A percentile compares a stretch with the other conserved stretches of the same genome.
phyloP scores from a whole-genome alignment of 2,797 vertebrate species.

The Psittacula echo region DNA sequence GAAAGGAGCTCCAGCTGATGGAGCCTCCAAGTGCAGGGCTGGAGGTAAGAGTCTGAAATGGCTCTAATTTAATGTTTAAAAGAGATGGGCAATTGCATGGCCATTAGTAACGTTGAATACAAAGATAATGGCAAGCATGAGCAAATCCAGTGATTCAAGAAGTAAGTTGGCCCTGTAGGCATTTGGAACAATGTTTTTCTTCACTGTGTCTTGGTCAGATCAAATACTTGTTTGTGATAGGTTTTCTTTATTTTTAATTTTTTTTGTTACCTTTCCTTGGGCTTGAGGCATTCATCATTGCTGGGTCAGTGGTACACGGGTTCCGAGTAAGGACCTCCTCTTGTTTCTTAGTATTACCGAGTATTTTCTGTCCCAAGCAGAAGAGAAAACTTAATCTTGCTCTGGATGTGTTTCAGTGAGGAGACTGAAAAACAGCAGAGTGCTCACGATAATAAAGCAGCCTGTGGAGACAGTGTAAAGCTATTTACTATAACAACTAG shows the following conservation, averaged over 20 bases:
- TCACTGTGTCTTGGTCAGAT: background rate
- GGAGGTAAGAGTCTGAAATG: background rate
- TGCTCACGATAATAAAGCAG: background rate
- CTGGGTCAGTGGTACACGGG: background rate
- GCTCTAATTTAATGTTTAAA: background rate
- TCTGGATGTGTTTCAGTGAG: background rate
- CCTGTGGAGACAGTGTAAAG: background rate
- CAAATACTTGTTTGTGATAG: background rate
- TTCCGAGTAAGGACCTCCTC: background rate
- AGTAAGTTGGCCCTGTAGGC: background rate
- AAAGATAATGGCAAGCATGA: background rate
- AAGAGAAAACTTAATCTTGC: background rate
- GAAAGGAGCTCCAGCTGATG: background rate
- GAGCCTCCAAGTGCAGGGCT: background rate
- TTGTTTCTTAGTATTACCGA: background rate
- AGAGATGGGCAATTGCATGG: background rate
- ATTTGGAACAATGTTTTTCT: background rate
- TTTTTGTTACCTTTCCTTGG: background rate
- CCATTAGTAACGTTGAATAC: background rate
- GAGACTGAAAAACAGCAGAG: background rate
- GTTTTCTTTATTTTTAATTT: background rate
- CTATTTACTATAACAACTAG: background rate
- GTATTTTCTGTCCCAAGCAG: background rate
- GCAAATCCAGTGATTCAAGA: background rate
- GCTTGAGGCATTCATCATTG: background rate